Conservation (phyloP, 2,888 invertebrate genomes). For the Homarus gammarus region DNA sequence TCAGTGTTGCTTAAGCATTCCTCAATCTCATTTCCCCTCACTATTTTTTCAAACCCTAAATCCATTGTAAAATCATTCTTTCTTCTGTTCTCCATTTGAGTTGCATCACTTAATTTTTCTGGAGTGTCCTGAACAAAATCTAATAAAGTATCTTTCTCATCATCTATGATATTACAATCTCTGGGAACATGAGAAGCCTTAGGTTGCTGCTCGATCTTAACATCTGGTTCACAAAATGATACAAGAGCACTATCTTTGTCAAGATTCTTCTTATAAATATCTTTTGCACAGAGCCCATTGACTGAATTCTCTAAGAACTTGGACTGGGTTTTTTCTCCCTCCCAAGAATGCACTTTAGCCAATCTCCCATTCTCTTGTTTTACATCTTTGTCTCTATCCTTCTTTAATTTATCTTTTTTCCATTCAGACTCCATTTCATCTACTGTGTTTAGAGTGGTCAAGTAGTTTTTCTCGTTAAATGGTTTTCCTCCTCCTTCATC, state of each 20-base stretch:
- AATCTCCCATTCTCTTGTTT: background rate
- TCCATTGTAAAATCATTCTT: background rate
- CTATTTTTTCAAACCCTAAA: background rate
- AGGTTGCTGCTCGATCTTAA: background rate
- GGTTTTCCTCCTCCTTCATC: background rate
- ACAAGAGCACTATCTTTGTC: too few relatives aligned
- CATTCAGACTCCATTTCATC: too few relatives aligned
- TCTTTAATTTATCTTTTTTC: background rate
- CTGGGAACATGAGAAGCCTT: background rate
- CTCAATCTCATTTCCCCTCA: background rate
- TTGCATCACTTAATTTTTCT: background rate
- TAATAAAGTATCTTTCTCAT: background rate
- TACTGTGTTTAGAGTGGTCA: too few relatives aligned
- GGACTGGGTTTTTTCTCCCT: too few relatives aligned
- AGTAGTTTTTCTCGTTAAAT: too few relatives aligned
- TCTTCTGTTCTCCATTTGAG: background rate
- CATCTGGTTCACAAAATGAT: too few relatives aligned
- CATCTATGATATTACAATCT: background rate
- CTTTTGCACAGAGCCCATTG: too few relatives aligned
- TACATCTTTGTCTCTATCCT: background rate
- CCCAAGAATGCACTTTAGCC: background rate
- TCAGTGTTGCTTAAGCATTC: background rate
- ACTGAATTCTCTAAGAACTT: too few relatives aligned
- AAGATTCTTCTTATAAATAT: too few relatives aligned
- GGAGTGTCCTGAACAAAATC: background rate